Conservation (phyloP, 2,888 invertebrate genomes). For the Conistra vaccinii region DNA sequence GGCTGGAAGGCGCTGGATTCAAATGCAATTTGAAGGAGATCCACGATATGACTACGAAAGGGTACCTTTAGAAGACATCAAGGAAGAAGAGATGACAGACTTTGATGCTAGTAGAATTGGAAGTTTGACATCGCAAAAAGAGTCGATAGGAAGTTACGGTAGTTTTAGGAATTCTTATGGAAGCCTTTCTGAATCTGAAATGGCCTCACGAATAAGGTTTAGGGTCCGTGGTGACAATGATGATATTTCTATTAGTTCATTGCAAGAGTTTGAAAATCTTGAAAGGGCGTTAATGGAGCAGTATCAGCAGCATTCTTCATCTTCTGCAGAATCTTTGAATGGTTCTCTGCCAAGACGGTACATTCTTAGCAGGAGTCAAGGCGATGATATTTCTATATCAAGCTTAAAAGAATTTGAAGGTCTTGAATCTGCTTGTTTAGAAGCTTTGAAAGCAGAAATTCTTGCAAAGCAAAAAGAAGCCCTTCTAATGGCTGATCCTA, state of each 20-base stretch:
- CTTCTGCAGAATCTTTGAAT: slow-evolving; percentile 96
- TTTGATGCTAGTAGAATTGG: slow-evolving; percentile 95
- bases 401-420: slow-evolving; percentile 98
- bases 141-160: slow-evolving; percentile 94
- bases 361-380: slow-evolving; percentile 93
- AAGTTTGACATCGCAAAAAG: slow-evolving; percentile 94
- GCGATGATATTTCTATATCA: slow-evolving; percentile 96
- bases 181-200: slow-evolving; percentile 97
- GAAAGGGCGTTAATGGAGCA: slow-evolving; percentile 96
- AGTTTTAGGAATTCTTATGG: slow-evolving; percentile 97
- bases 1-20: slow-evolving; percentile 96
- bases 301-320: slow-evolving; percentile 93
- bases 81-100: slow-evolving; percentile 97
- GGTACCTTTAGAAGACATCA: slow-evolving; percentile 96
- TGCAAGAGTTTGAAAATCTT: slow-evolving; percentile 98
- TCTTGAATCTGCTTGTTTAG: slow-evolving; percentile 96
- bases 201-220: slow-evolving; percentile 95
- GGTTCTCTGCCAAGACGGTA: slow-evolving; percentile 95
- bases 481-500: slow-evolving; percentile 91
- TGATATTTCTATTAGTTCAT: slow-evolving; percentile 97
- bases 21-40: slow-evolving; percentile 96
- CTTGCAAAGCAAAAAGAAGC: slow-evolving; percentile 97
- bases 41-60: slow-evolving; percentile 95
- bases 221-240: slow-evolving; percentile 97
- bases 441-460: slow-evolving; percentile 95